Base-by-base conservation (phyloP, 2,797 vertebrate species). In the Cyclopterus lumpus region DNA sequence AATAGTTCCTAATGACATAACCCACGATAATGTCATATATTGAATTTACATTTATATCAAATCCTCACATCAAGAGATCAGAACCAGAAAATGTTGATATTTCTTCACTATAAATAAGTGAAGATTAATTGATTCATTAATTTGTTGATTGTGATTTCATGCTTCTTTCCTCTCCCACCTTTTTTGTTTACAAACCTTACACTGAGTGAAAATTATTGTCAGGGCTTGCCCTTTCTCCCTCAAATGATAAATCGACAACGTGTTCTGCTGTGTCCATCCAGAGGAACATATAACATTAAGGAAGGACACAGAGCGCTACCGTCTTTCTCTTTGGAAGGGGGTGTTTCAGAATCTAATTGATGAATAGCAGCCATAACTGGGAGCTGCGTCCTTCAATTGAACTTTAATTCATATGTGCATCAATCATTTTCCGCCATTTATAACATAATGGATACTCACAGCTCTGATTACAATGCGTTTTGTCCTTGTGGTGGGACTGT, bases 371-470 rank as follows among this genome's bases (percentile, higher is more conserved):
- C 88, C 79, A 89, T 88, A 89, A 89, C 85, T 72, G 58, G 63
- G 84, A 85, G 80, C 89, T 83, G 67, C 51, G 94, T 94, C 94
- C 93, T 94, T 94, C 91, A 88, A 88, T 91, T 93, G 91, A 91
- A 91, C 93, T 93, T 94, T 93, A 91, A 94, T 94, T 93, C 83
- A 87, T 79, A 87, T 86, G 61, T 82, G 86, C 92, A 94, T 95
- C 94, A 92, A 94, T 95, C 93, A 93, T 89, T 91, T 88, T 58
- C 28, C 79, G 53, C 73, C 62, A 83, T 80, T 86, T 75, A 77
- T 82, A 92, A 88, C 77, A 90, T 91, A 92, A 91, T 89, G 89
- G 84, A 88, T 88, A 86, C 80, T 88, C 82, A 73, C 66, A 74
- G 79, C 83, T 86, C 75, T 82, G 83, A 90, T 90, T 79, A 84